Evolutionary conservation across 1,140 invertebrate genomes (phyloP).

Genomic region (Plodia interpunctella): DNA sequence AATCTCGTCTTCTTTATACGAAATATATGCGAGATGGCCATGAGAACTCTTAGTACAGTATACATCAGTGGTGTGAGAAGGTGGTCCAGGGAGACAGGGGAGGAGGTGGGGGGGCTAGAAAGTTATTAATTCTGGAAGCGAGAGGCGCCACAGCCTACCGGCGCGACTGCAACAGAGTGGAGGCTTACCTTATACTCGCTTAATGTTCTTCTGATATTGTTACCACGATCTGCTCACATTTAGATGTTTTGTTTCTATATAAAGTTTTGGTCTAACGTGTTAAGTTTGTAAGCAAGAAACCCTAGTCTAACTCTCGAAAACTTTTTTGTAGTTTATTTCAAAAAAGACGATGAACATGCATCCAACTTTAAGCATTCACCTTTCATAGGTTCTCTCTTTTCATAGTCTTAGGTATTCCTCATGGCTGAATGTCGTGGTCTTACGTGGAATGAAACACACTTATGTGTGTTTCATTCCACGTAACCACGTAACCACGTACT

Average conservation of each 20-base stretch:
- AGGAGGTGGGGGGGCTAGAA: constrained; percentile 45
- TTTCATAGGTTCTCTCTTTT: too few relatives aligned
- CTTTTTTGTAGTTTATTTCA: too few relatives aligned
- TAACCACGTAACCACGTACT: too few relatives aligned
- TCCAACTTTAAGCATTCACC: too few relatives aligned
- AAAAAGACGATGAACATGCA: too few relatives aligned
- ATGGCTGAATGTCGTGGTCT: too few relatives aligned
- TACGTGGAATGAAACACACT: too few relatives aligned
- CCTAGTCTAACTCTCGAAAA: too few relatives aligned
- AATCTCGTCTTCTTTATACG: constrained; percentile 8
- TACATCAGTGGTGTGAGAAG: constrained; percentile 38
- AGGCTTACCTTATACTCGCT: constrained; percentile 68
- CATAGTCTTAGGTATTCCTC: too few relatives aligned
- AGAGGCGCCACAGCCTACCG: constrained; percentile 66
- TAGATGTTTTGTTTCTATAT: background rate
- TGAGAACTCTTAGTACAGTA: background rate
- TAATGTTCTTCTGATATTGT: constrained; percentile 69
- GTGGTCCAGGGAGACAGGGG: constrained; percentile 15
- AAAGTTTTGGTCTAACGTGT: too few relatives aligned
- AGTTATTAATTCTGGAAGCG: constrained; percentile 76
- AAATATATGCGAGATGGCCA: background rate
- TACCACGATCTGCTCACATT: constrained; percentile 32
- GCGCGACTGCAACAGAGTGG: constrained; percentile 67
- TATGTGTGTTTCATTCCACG: too few relatives aligned
- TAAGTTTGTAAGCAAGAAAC: too few relatives aligned